Percentiles rank a stretch among this genome's conserved stretches.
Conservation (phyloP, 2,797 vertebrate species). For the Danio jaintianensis region DNA sequence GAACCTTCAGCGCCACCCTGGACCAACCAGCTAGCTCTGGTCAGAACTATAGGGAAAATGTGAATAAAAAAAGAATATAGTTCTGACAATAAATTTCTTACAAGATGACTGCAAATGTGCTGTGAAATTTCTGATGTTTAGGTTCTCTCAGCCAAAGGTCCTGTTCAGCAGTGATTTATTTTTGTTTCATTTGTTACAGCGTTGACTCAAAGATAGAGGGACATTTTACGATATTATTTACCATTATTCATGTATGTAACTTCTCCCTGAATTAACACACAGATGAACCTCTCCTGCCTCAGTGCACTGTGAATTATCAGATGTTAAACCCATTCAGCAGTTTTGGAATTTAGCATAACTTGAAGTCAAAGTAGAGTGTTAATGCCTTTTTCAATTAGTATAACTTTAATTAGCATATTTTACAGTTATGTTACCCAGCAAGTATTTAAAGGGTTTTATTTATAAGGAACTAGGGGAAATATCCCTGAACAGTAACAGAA, state of each 20-base stretch:
- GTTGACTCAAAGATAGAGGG: not conserved
- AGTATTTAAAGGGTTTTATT: slow-evolving; percentile 40
- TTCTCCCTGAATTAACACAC: slow-evolving; percentile 10
- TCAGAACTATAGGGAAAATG: slow-evolving; percentile 1
- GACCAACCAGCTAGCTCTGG: slow-evolving; percentile 64
- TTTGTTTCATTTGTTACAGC: slow-evolving; percentile 33
- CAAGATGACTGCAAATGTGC: not conserved
- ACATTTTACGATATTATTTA: slow-evolving; percentile 20
- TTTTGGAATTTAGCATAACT: slow-evolving; percentile 30
- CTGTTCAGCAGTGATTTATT: slow-evolving; percentile 15
- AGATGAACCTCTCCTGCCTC: slow-evolving; percentile 33
- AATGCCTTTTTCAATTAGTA: slow-evolving; percentile 50
- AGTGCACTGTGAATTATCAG: slow-evolving; percentile 41
- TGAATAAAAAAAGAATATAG: not conserved
- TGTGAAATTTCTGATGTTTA: slow-evolving; percentile 13
- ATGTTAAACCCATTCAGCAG: slow-evolving; percentile 27
- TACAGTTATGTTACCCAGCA: slow-evolving; percentile 30
- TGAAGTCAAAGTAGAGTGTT: slow-evolving; percentile 33
- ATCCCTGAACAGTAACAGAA: slow-evolving; percentile 33
- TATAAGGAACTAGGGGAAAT: slow-evolving; percentile 24
- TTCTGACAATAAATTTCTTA: not conserved
- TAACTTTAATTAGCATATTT: slow-evolving; percentile 51
- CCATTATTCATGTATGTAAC: not conserved
- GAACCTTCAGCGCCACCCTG: slow-evolving; percentile 77
- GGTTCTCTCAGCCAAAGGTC: slow-evolving; percentile 54